These are phyloP conservation scores for Tinamus guttatus DNA, from an alignment of 2,113 vertebrate genomes.

Conservation along the genomic window DNA sequence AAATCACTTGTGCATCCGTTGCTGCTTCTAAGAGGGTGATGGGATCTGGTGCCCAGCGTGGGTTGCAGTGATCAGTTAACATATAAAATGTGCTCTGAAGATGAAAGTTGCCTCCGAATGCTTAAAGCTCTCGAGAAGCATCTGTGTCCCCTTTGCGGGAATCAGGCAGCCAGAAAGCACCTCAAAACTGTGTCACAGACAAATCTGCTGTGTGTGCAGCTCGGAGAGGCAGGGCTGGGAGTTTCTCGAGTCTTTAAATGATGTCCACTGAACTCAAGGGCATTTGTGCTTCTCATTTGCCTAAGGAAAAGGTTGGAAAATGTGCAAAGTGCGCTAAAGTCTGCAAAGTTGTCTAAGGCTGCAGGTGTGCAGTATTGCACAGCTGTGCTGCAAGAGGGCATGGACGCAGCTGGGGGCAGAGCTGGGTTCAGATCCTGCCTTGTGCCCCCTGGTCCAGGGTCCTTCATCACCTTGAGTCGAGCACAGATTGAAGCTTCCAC, in stretches of 20 bases:
- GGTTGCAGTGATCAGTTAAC: neutral
- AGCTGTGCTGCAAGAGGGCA: neutral
- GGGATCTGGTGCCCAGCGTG: neutral
- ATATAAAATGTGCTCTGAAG: neutral
- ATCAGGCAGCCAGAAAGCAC: neutral
- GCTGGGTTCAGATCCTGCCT: neutral
- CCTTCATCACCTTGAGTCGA: accelerated
- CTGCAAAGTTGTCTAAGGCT: neutral
- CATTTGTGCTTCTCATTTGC: neutral
- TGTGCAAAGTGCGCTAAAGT: accelerated
- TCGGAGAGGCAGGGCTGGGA: neutral
- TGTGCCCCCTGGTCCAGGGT: neutral
- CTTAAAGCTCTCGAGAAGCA: constrained; percentile 17
- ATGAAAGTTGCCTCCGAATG: neutral
- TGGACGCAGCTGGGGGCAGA: neutral
- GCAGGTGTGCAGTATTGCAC: neutral
- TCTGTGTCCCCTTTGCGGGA: neutral
- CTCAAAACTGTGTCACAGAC: constrained; percentile 12
- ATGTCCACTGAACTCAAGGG: neutral
- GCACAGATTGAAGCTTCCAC: neutral
- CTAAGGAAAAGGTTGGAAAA: neutral
- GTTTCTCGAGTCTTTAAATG: neutral
- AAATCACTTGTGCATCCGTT: neutral
- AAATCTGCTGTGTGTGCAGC: neutral
- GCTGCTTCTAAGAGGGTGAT: neutral